These are phyloP conservation scores for Ecdyonurus torrentis DNA, from an alignment of 2,888 invertebrate species.

Conservation along the genomic window DNA sequence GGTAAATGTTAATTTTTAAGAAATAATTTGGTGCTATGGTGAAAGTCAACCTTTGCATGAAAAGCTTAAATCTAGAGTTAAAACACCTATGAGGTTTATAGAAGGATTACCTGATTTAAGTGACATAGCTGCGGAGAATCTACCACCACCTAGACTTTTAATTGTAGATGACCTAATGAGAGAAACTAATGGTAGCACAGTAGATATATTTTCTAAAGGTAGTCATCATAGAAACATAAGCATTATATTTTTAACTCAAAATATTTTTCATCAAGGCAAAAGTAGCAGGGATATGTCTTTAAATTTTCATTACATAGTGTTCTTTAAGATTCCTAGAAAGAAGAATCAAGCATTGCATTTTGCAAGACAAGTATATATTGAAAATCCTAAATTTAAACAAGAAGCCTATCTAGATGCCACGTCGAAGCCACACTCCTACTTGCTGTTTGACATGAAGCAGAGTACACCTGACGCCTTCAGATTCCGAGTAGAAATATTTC, in stretches of 20 bases:
- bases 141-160: too few species aligned
- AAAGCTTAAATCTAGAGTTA: too few species aligned
- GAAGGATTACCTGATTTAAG: too few species aligned
- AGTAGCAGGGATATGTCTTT: too few species aligned
- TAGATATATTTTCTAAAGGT: constrained; percentile 6
- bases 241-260: constrained; percentile 15
- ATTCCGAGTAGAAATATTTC: constrained; percentile 9
- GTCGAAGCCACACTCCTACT: constrained; percentile 12
- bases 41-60: too few species aligned
- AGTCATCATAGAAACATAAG: constrained; percentile 3
- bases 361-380: background rate
- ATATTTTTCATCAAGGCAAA: constrained; percentile 16
- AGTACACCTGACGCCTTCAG: constrained; percentile 11
- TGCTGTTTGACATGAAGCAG: constrained; percentile 14
- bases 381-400: constrained; percentile 7
- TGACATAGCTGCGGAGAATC: too few species aligned
- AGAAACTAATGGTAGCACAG: background rate
- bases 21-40: too few species aligned
- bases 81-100: too few species aligned
- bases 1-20: too few species aligned
- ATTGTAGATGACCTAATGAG: too few species aligned
- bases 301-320: too few species aligned
- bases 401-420: constrained; percentile 14
- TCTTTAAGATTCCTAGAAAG: background rate
- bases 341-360: background rate